Base-by-base conservation (phyloP, 1,140 invertebrate genomes). In the Drosophila murphyi region DNA sequence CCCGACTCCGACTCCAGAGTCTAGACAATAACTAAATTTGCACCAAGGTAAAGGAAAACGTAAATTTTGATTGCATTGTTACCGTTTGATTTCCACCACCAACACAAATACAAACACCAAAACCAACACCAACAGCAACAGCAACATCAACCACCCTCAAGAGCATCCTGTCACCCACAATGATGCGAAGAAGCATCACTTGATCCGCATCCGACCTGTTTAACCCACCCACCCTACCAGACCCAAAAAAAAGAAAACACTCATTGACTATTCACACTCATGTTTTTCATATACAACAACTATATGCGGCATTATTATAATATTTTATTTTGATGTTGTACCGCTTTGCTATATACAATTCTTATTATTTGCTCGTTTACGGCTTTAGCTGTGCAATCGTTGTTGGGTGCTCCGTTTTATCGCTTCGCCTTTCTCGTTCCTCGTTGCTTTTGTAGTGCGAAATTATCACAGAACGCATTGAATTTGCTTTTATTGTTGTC, bases 191-290 rank as follows among this genome's bases (percentile, higher is more conserved):
- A 61, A 55, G 52, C n/a, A 57, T 0, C 39, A 2, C 52, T 45
- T 28, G 55, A 59, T 56, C 64, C 48, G 54, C 69, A 54, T 48
- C 47, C 74, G 62, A 59, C 39, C 76, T 50, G 59, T 50, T 50
- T 63, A 20, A 45, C 76, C 65, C 76, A 20, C 20, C 20, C 20
- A 20, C 20, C 20, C 20, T 1, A 20, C 20, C 1, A 20, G 20
- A 20, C 54, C 35, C 32, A 48, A 31, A 5, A n/a, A n/a, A 41
- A 10, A n/a, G n/a, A n/a, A n/a, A 64, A 51, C 63, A 71, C 81
- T 86, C 78, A 86, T 91, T 89, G 81, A 82, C 89, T 86, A 86
- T 91, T 91, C 88, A 86, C 88, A 91, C 88, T 82, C 82, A 55
- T 89, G 83, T 91, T 82, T 68, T 75, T 71, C 78, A 62, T 48